These are phyloP conservation scores for Poeciliopsis infans DNA, from an alignment of 2,797 vertebrate species.

Conservation along the genomic window DNA sequence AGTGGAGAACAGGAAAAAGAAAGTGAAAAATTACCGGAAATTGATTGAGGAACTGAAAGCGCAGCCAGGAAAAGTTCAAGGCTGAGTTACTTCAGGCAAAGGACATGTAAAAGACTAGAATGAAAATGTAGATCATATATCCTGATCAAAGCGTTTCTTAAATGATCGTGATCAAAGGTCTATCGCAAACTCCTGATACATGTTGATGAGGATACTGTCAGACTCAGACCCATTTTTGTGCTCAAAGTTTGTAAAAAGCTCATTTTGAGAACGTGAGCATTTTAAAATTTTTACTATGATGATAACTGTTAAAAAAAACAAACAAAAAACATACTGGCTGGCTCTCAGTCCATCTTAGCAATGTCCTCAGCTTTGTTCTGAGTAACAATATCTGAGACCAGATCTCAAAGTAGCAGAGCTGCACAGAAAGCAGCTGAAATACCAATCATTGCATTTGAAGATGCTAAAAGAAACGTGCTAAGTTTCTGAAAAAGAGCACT, in stretches of 20 bases:
- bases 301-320: background rate
- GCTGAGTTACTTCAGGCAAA: background rate
- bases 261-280: background rate
- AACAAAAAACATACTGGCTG: background rate
- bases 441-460: background rate
- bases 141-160: background rate
- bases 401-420: background rate
- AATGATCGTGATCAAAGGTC: background rate
- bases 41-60: background rate
- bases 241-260: too few relatives aligned
- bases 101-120: background rate
- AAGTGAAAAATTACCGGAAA: background rate
- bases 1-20: constrained; percentile 20
- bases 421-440: background rate
- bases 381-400: too few relatives aligned
- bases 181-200: background rate
- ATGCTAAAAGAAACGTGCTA: background rate
- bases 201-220: background rate
- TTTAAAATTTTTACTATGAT: background rate
- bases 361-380: background rate
- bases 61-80: background rate
- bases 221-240: background rate
- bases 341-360: background rate
- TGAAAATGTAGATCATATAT: background rate
- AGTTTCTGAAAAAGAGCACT: background rate